phyloP scores from a whole-genome alignment of 2,888 invertebrate genomes.

The Hyposoter didymator region DNA sequence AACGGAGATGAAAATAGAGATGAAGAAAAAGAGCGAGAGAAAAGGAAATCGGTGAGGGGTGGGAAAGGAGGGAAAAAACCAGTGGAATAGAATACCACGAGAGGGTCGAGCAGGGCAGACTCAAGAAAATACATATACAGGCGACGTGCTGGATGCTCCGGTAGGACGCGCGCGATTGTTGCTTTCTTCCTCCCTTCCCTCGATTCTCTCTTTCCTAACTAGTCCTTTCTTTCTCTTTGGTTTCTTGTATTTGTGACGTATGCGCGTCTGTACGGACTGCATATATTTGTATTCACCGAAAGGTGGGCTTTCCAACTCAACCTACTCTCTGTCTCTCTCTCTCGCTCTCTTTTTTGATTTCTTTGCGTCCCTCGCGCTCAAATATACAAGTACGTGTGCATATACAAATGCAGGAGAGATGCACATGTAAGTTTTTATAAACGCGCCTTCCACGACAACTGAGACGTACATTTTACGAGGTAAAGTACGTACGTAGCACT shows the following conservation, averaged over 20 bases:
- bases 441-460: conserved; percentile 37
- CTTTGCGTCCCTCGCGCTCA: background rate
- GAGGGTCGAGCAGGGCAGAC: conserved; percentile 25
- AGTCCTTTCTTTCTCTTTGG: conserved; percentile 29
- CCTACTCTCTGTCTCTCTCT: background rate
- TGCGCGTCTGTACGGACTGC: conserved; percentile 31
- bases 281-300: conserved; percentile 14
- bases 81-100: conserved; percentile 60
- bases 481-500: conserved; percentile 62
- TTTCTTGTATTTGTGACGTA: conserved; percentile 26
- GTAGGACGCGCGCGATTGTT: conserved; percentile 43
- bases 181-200: conserved; percentile 20
- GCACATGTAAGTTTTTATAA: conserved; percentile 36
- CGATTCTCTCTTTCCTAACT: conserved; percentile 13
- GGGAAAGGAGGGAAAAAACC: conserved; percentile 28
- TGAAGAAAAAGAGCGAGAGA: conserved; percentile 36
- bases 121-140: conserved; percentile 38
- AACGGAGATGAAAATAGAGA: conserved; percentile 35
- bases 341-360: background rate
- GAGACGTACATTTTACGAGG: conserved; percentile 27
- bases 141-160: conserved; percentile 2
- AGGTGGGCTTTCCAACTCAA: conserved; percentile 29
- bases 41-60: conserved; percentile 62
- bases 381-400: conserved; percentile 2
- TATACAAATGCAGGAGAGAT: background rate